Evolutionary conservation across 1,140 invertebrate species (phyloP).

Genomic region (Pristionchus pacificus): DNA sequence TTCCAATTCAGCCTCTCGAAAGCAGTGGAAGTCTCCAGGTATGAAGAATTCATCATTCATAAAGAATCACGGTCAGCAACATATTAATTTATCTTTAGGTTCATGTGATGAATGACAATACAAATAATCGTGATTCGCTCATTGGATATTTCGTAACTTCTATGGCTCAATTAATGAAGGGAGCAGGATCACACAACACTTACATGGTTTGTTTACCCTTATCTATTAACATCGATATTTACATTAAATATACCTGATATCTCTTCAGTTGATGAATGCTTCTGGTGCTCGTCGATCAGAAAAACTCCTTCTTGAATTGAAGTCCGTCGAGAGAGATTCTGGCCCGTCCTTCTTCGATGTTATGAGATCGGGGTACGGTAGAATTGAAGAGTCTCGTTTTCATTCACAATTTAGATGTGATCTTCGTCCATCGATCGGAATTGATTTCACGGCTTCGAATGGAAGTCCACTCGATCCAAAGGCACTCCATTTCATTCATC

Average conservation of each 20-base stretch:
- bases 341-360: conserved; percentile 8
- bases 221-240: neutral
- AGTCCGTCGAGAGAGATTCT: neutral
- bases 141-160: conserved; percentile 19
- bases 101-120: conserved; percentile 15
- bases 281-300: conserved; percentile 6
- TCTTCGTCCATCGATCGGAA: conserved; percentile 6
- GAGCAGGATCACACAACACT: conserved; percentile 5
- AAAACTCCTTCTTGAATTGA: conserved; percentile 3
- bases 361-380: neutral
- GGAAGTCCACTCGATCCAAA: conserved; percentile 20
- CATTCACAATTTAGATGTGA: conserved; percentile 5
- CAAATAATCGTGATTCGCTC: conserved; percentile 7
- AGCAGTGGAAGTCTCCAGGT: neutral
- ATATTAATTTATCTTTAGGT: conserved; percentile 2
- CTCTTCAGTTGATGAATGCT: conserved; percentile 4
- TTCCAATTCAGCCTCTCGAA: conserved; percentile 10
- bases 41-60: neutral
- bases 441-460: conserved; percentile 29
- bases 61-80: neutral
- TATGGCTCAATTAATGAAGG: conserved; percentile 10
- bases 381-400: neutral
- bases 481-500: conserved; percentile 29
- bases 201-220: conserved; percentile 13
- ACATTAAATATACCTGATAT: neutral